A percentile compares a stretch with the other conserved stretches of the same genome.
Conservation (phyloP, 2,797 vertebrate species). For the Emys orbicularis region DNA sequence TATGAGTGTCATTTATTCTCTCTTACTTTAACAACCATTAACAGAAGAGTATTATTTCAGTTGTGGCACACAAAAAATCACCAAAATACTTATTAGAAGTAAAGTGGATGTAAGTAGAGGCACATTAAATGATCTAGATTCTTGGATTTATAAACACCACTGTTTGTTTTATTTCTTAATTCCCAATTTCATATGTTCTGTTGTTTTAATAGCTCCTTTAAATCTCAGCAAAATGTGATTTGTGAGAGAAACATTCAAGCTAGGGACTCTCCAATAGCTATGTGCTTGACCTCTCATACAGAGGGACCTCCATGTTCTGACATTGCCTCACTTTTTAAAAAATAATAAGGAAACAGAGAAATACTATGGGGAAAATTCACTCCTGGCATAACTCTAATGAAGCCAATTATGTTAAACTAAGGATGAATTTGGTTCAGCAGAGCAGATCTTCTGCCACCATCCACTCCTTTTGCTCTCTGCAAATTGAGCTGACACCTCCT, state of each 20-base stretch:
- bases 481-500: not conserved
- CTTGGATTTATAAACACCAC: slow-evolving; percentile 70
- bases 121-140: slow-evolving; percentile 76
- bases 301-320: slow-evolving; percentile 34
- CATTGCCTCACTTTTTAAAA: not conserved
- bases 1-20: slow-evolving; percentile 7
- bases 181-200: slow-evolving; percentile 67
- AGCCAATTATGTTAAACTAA: not conserved
- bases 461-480: not conserved
- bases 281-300: slow-evolving; percentile 24
- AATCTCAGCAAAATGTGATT: slow-evolving; percentile 63
- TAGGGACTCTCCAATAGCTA: slow-evolving; percentile 56
- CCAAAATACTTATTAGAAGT: slow-evolving; percentile 78
- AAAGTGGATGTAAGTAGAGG: slow-evolving; percentile 76
- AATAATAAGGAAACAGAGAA: slow-evolving; percentile 54
- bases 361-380: slow-evolving; percentile 40
- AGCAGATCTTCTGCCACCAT: not conserved
- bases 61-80: slow-evolving; percentile 43
- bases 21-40: slow-evolving; percentile 6
- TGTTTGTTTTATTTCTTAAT: slow-evolving; percentile 64
- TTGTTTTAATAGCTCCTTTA: slow-evolving; percentile 70
- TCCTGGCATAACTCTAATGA: not conserved
- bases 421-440: not conserved
- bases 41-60: slow-evolving; percentile 44
- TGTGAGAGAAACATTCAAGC: slow-evolving; percentile 37